Base-by-base conservation (phyloP, 2,797 vertebrate genomes). In the Borostomias antarcticus region DNA sequence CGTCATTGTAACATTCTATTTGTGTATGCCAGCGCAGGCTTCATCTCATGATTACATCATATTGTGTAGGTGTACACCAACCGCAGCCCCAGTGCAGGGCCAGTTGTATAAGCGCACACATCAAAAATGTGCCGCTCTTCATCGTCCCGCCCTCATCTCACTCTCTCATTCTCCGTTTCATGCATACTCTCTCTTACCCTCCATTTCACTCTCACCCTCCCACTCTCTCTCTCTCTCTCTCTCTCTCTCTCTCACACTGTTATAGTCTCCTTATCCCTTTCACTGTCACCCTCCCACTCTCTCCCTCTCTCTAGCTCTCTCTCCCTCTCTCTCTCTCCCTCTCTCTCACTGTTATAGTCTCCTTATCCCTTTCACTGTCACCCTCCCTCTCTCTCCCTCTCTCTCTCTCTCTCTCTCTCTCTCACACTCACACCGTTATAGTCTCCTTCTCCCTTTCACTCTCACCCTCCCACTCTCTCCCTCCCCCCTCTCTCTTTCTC, bases 21-120 rank as follows among this genome's bases (percentile, higher is more conserved):
- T 90, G 85, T 86, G 83, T 89, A 87, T 89, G 83, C 78, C 81
- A 84, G 76, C 81, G 77, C 71, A 85, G 25, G 79, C 82, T 86
- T 88, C 84, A 83, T 89, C 80, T 87, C 78, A 74, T 79, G 82
- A 90, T 89, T 80, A 88, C 81, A 87, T 89, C 85, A 84, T 82
- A 73, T 72, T 81, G 88, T 85, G 87, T 86, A 88, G 87, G 89
- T 88, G 86, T 87, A 71, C 83, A 89, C 84, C 89, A 87, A 88
- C 83, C 83, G 78, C 80, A 85, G 73, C 68, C 74, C 26, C 78
- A 82, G 81, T 81, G 71, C 40, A 61, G 40, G 40, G 26, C 15
- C 84, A 81, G 87, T 87, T 89, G 86, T 88, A 80, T 87, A 89
- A 90, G 83, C 78, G 86, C 89, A 95, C 93, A 92, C 92, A 84